Conservation (phyloP, 1,140 invertebrate genomes). For the Agraylea sexmaculata region DNA sequence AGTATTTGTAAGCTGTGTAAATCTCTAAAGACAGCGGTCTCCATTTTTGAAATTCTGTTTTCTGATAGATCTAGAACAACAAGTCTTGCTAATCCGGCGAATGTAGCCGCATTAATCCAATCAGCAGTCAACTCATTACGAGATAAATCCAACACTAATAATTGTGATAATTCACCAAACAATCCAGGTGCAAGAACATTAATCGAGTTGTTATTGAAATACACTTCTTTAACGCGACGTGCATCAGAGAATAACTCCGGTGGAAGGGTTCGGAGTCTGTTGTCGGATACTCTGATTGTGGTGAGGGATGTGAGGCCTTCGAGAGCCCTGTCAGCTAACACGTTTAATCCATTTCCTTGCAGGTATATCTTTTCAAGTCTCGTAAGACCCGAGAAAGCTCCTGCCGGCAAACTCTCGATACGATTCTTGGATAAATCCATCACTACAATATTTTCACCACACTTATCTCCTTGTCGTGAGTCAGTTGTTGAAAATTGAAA, state of each 20-base stretch:
- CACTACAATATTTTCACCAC: conserved; percentile 56
- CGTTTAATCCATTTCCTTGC: conserved; percentile 57
- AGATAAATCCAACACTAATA: conserved; percentile 73
- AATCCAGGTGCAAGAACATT: conserved; percentile 74
- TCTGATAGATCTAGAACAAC: conserved; percentile 70
- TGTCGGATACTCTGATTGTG: conserved; percentile 68
- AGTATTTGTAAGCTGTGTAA: conserved; percentile 71
- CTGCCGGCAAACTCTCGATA: conserved; percentile 64
- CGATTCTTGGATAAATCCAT: conserved; percentile 75
- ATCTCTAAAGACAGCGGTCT: conserved; percentile 67
- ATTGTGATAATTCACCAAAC: conserved; percentile 67
- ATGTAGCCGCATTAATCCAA: conserved; percentile 80
- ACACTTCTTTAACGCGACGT: conserved; percentile 68
- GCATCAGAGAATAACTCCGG: conserved; percentile 72
- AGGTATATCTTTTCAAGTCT: conserved; percentile 52
- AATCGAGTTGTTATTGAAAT: conserved; percentile 77
- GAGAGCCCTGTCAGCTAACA: conserved; percentile 69
- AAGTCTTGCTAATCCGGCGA: conserved; percentile 67
- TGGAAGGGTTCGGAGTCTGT: conserved; percentile 68
- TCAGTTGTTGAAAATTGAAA: conserved; percentile 60
- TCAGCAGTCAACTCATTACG: conserved; percentile 75
- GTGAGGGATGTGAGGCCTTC: conserved; percentile 65
- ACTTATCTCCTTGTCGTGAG: conserved; percentile 48
- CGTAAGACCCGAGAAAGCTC: conserved; percentile 58
- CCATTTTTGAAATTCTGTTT: conserved; percentile 68